A percentile compares a stretch with the other conserved stretches of the same genome.
phyloP scores from a whole-genome alignment of 1,140 invertebrate genomes.

The Linepithema humile region DNA sequence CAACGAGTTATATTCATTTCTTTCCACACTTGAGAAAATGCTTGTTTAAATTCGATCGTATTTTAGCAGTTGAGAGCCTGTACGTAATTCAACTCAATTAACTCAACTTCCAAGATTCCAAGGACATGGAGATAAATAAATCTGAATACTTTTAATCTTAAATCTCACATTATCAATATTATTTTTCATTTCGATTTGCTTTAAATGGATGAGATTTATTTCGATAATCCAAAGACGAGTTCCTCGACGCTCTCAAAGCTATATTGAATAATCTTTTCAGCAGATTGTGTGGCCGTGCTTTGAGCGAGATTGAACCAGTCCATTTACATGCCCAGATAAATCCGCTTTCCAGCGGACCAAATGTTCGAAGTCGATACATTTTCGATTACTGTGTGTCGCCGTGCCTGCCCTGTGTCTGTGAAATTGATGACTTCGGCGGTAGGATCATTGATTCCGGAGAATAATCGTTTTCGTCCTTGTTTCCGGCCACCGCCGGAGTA shows the following conservation, averaged over 20 bases:
- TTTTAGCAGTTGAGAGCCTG: neutral
- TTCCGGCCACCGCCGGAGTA: constrained; percentile 75
- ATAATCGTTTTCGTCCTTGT: constrained; percentile 71
- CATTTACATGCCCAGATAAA: constrained; percentile 44
- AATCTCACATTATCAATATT: neutral
- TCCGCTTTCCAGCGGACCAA: constrained; percentile 15
- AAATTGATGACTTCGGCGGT: constrained; percentile 63
- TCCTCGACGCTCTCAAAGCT: neutral
- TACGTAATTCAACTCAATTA: no score
- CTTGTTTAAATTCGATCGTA: neutral
- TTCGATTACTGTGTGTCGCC: constrained; percentile 28
- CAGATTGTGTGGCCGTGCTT: constrained; percentile 22
- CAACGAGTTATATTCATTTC: neutral
- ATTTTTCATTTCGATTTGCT: neutral
- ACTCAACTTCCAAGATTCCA: neutral
- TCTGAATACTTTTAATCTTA: neutral
- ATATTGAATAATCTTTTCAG: neutral
- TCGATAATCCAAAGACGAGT: neutral
- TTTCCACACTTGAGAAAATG: neutral
- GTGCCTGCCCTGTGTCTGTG: neutral
- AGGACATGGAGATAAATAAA: neutral
- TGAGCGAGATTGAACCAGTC: constrained; percentile 35
- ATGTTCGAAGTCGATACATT: constrained; percentile 51
- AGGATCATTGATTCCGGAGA: constrained; percentile 58
- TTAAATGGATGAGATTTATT: neutral